These are phyloP conservation scores for Paracyclopina nana DNA, from an alignment of 1,140 invertebrate species.

Conservation along the genomic window DNA sequence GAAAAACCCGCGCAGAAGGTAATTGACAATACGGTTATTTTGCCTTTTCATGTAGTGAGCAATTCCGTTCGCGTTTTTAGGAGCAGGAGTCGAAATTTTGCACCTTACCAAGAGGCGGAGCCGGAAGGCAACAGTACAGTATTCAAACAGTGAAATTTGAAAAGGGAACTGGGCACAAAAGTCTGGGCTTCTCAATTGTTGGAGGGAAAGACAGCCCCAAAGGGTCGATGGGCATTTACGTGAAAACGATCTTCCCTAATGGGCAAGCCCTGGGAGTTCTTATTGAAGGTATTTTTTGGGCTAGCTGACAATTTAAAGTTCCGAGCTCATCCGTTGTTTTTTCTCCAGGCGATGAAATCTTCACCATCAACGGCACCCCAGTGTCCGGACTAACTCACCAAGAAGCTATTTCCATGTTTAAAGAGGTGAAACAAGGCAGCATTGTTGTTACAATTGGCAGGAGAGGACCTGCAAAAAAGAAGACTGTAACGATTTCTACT, in stretches of 20 bases:
- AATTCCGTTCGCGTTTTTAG: too few relatives aligned
- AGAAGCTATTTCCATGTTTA: conserved; percentile 13
- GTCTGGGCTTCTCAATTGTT: conserved; percentile 50
- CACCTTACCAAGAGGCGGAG: conserved; percentile 6
- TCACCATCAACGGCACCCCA: conserved; percentile 3
- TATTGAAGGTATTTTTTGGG: conserved; percentile 40
- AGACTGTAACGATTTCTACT: too few relatives aligned
- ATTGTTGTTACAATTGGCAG: conserved; percentile 5
- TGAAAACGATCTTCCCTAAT: conserved; percentile 43
- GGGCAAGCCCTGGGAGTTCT: conserved; percentile 45
- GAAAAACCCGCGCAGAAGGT: too few relatives aligned
- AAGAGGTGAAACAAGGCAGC: conserved; percentile 9
- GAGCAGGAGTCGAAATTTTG: conserved; percentile 3
- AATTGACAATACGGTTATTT: too few relatives aligned
- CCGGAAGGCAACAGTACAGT: neutral
- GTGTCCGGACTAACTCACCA: conserved; percentile 14
- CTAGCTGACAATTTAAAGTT: neutral
- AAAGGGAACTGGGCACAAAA: conserved; percentile 42
- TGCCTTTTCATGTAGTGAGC: too few relatives aligned
- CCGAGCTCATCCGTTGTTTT: neutral
- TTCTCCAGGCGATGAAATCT: conserved; percentile 17
- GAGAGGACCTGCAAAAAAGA: neutral
- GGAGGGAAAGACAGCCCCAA: conserved; percentile 47
- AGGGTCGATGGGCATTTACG: conserved; percentile 48
- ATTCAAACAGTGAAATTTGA: conserved; percentile 39